Percentiles rank a stretch among this genome's conserved stretches.
These are phyloP conservation scores for Hirtodrosophila alboralis DNA, from an alignment of 2,888 invertebrate genomes.

Conservation along the genomic window DNA sequence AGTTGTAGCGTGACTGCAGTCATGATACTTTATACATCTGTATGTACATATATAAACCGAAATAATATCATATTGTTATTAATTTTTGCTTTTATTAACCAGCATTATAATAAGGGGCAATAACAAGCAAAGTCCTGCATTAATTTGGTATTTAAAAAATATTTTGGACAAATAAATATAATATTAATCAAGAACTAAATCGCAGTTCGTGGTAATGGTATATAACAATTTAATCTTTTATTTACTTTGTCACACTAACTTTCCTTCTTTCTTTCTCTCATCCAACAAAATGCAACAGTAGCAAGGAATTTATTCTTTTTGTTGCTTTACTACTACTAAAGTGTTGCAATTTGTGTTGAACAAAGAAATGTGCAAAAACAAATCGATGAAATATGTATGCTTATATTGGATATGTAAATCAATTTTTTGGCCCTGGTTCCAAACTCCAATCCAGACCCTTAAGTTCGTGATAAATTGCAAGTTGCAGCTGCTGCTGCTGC, in stretches of 20 bases:
- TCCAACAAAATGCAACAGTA: constrained; percentile 1
- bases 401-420: constrained; percentile 82
- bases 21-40: constrained; percentile 18
- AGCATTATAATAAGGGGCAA: constrained; percentile 20
- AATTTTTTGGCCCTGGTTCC: constrained; percentile 49
- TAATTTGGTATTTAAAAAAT: constrained; percentile 4
- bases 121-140: constrained; percentile 1
- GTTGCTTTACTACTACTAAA: constrained; percentile 37
- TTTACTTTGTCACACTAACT: constrained; percentile 11
- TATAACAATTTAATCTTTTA: constrained; percentile 26
- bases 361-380: constrained; percentile 31
- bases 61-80: constrained; percentile 22
- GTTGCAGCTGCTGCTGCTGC: neutral
- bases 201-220: constrained; percentile 43
- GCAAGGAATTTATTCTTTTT: constrained; percentile 1
- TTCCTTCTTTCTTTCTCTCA: no score
- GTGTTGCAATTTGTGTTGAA: constrained; percentile 70
- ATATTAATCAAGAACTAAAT: constrained; percentile 21
- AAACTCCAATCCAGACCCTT: constrained; percentile 4
- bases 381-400: constrained; percentile 25
- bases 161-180: constrained; percentile 31
- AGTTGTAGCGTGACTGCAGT: constrained; percentile 28
- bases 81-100: constrained; percentile 23
- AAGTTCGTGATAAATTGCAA: constrained; percentile 63
- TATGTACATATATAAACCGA: constrained; percentile 26